Evolutionary conservation across 1,140 invertebrate species (phyloP).

Genomic region (Lepidotrigona ventralis): DNA sequence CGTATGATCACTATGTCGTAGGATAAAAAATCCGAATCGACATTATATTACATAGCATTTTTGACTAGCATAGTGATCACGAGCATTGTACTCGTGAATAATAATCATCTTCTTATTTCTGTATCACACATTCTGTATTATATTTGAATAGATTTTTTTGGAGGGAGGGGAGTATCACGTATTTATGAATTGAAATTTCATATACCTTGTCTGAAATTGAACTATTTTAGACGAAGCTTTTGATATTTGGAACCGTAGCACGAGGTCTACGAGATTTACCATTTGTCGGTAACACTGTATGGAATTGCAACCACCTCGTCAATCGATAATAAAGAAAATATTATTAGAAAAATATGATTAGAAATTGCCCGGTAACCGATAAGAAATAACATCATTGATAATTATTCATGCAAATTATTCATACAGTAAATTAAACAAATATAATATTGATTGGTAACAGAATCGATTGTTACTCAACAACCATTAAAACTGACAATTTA

Average conservation of each 20-base stretch:
- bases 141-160: neutral
- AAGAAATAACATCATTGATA: neutral
- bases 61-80: neutral
- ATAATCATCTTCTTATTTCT: too few species aligned
- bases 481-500: neutral
- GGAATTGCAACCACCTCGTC: neutral
- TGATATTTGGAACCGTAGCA: too few species aligned
- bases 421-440: neutral
- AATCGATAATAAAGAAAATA: neutral
- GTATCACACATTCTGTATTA: neutral
- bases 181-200: neutral
- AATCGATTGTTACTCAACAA: neutral
- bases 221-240: too few species aligned
- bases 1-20: too few species aligned
- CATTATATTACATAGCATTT: neutral
- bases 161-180: neutral
- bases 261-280: neutral
- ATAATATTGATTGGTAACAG: neutral
- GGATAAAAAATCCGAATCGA: too few species aligned
- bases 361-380: neutral
- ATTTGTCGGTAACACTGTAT: neutral
- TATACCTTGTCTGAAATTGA: too few species aligned
- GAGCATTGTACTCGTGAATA: neutral
- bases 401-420: neutral
- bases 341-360: neutral